A percentile compares a stretch with the other conserved stretches of the same genome.
phyloP scores from a whole-genome alignment of 53 echinoderm and acorn worm species.

The Actinopyga echinites region DNA sequence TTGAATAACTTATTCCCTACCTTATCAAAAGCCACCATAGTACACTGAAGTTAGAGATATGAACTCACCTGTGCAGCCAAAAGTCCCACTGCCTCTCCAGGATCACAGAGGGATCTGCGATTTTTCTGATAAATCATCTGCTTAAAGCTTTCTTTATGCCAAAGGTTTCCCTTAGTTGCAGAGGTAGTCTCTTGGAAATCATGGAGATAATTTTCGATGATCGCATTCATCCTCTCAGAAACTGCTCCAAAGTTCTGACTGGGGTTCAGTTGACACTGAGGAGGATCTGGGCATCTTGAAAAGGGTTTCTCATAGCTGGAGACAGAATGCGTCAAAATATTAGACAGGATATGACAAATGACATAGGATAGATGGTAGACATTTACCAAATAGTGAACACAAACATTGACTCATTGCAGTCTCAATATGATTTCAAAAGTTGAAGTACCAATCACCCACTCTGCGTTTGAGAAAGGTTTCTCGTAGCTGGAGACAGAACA shows the following conservation, averaged over 20 bases:
- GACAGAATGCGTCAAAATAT: no score
- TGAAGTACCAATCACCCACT: no score
- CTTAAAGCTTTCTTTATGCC: conserved; percentile 51
- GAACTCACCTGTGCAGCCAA: conserved; percentile 86
- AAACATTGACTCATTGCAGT: no score
- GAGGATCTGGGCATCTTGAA: conserved; percentile 79
- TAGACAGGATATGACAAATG: no score
- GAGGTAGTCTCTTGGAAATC: not conserved
- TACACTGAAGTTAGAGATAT: no score
- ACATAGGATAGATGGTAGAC: no score
- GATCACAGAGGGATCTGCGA: conserved; percentile 81
- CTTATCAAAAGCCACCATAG: no score
- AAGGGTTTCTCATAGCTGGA: conserved; percentile 73
- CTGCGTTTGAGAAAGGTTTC: conserved; percentile 60
- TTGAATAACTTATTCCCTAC: no score
- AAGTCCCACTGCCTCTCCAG: conserved; percentile 94
- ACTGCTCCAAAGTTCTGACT: conserved; percentile 80
- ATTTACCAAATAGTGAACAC: no score
- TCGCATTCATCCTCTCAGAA: conserved; percentile 74
- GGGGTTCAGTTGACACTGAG: conserved; percentile 75
- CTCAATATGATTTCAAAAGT: no score
- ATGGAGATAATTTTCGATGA: conserved; percentile 75
- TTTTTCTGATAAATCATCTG: conserved; percentile 80
- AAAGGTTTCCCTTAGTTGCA: not conserved
- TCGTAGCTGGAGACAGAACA: conserved; percentile 49